Evolutionary conservation across 2,888 invertebrate genomes (phyloP).

Genomic region (Lochmaea capreae): DNA sequence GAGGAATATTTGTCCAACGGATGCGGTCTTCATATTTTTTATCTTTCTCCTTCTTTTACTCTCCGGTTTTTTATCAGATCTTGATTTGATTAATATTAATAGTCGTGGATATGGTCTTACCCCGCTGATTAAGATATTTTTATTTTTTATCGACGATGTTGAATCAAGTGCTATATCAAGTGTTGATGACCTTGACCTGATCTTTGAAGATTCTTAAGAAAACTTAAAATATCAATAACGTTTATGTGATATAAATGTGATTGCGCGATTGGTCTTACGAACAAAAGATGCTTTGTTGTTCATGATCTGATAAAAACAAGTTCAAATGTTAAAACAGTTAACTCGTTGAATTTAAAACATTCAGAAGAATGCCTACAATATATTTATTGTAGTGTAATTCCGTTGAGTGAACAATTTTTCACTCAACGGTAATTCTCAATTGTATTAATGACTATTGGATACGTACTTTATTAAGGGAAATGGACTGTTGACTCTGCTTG

Average conservation of each 20-base stretch:
- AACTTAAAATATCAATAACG: not conserved
- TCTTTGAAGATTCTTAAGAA: conserved; percentile 3
- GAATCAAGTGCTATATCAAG: conserved; percentile 29
- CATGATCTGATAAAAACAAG: not conserved
- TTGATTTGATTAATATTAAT: conserved; percentile 55
- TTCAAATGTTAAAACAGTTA: not conserved
- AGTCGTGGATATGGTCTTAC: conserved; percentile 45
- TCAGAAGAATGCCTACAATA: not conserved
- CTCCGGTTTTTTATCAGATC: conserved; percentile 49
- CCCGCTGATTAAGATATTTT: conserved; percentile 49
- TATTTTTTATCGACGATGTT: conserved; percentile 34
- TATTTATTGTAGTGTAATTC: no score
- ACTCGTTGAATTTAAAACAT: not conserved
- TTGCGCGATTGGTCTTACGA: not conserved
- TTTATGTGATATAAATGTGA: conserved; percentile 3
- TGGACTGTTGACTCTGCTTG: no score
- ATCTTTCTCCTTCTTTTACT: conserved; percentile 19
- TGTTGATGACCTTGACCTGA: conserved; percentile 23
- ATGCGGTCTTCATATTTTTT: conserved; percentile 25
- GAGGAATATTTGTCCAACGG: conserved; percentile 41
- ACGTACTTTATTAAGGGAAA: no score
- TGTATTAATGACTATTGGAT: no score
- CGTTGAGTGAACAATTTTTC: no score
- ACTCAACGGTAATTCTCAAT: no score
- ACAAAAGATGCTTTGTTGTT: not conserved